Evolutionary conservation across 2,113 vertebrate genomes (phyloP), one percentile per base, ranked within the genome.

Genomic region (Cyanocitta stelleri): DNA sequence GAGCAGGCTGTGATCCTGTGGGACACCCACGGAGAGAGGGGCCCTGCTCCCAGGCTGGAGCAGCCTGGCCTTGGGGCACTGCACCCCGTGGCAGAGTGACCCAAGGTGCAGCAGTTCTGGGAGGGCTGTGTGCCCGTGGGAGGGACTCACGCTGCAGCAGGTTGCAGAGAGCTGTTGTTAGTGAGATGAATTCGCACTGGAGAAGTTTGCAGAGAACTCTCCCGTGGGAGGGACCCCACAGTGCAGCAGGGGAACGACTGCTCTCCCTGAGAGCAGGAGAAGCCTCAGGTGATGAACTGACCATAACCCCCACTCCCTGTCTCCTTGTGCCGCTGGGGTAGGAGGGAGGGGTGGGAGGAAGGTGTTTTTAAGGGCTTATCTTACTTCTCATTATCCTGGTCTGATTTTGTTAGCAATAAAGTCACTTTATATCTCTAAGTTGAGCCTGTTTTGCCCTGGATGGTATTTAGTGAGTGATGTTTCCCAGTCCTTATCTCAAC

Each of bases 391-490:
- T 54, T 43, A 29, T n/a, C 48, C 48, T 78, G 11, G 3, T 17
- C 30, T 29, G 75, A 23, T 43, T 64, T n/a, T 22, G 19, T n/a
- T 52, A 43, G 23, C 11, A 29, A n/a, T 52, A 21, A 64, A 64
- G 10, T 64, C 59, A 63, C 48, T 63, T 78, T 17, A 29, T 35
- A 35, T 29, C 24, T 35, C 61, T 23, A 11, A 44, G 14, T 3
- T 35, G 30, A 79, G 61, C 26, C 26, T 46, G 39, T 44, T 30
- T 55, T 44, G 49, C 33, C 26, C 26, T 55, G 23, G 61, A 24
- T 79, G 26, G 32, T 9, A 5, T 66, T 44, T 35, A 11, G 5
- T 64, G 75, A 64, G 59, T 0, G 0, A n/a, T 43, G 7, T 44
- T 24, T 55, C 49, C 61, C 3, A 2, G 26, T 55, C 39, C 39